Evolutionary conservation across 2,113 vertebrate species (phyloP), one percentile per base, ranked within the genome.

Genomic region (Petrocephalus microphthalmus): DNA sequence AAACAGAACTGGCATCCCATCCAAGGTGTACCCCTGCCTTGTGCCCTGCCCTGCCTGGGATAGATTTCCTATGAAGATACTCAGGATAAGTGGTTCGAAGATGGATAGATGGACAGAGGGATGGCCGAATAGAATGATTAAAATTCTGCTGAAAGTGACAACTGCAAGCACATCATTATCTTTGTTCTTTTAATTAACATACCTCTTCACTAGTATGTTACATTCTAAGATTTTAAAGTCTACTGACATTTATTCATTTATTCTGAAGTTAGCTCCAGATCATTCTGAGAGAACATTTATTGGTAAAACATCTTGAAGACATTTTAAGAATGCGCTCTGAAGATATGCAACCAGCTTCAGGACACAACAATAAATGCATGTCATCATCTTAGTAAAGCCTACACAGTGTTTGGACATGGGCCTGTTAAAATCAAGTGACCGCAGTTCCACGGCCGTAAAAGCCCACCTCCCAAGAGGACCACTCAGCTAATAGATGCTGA

Each of bases 381-480:
- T 17, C 22, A 53, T 29, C 25, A 7, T 17, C 13, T 29, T 53
- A n/a, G 51, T 52, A 54, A 53, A 45, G 47, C 53, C 47, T 42
- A 19, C 33, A 11, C 5, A 25, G 33, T 22, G 45, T 60, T 20
- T 8, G 56, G 6, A 7, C 25, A 53, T 5, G 1, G 5, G 67
- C 49, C 45, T 33, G 37, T 88, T 88, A 57, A 84, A 83, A 17
- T 45, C 19, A 56, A 71, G 82, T 85, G 47, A 74, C 7, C 84
- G 85, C 60, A 85, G 33, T 20, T 29, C 60, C 47, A 37, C 22
- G 29, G 8, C 74, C 89, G 89, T 71, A 57, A 87, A 82, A 42
- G 29, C 33, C 74, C 88, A 74, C 56, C 88, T 86, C 87, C 82
- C 71, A 25, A 78, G 86, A 49, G 5, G 71, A 89, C 52, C 78